Evolutionary conservation across 1,140 invertebrate species (phyloP), one percentile per base, ranked within the genome.

Genomic region (Oreohelix idahoensis): DNA sequence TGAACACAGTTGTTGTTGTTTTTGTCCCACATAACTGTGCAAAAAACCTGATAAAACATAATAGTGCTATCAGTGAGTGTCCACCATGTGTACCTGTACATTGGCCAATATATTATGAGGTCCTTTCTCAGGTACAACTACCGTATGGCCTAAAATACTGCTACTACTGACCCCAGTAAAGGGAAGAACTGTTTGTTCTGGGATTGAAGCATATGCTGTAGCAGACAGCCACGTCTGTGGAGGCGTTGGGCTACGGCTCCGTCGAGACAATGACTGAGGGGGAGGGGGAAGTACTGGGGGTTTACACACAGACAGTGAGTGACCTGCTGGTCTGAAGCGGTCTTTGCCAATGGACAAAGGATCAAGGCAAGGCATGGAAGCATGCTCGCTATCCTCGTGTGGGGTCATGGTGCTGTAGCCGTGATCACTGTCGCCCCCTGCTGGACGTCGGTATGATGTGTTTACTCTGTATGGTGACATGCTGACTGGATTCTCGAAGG

Each of bases 321-420:
- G 86, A 70, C 85, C 79, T 89, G 53, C 10, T 32, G 90, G 93
- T 87, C 71, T 92, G 84, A 88, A 93, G 85, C 88, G 89, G 87
- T 92, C 93, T 91, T 91, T 92, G 83, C 86, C 93, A 86, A 88
- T 93, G 84, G 94, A 87, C 13, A 94, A 83, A 0, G 94, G 94
- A 86, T 95, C 94, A 20, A 95, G 95, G 84, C 96, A 92, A 0
- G 91, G 89, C 51, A 91, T 86, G 86, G 90, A 91, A 35, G 91
- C 91, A 83, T 92, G 91, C 86, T 92, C 91, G 84, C 90, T 91
- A 83, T 98, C 97, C 86, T 97, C 96, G 87, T 97, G 96, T 0
- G 96, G 96, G 0, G 97, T 98, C 97, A 98, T 98, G 0, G 97
- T 98, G 29, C 96, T 97, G 91, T 98, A 98, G 2, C 97, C 97